phyloP scores from a whole-genome alignment of 2,797 vertebrate species.

The Enteromius mattozi region DNA sequence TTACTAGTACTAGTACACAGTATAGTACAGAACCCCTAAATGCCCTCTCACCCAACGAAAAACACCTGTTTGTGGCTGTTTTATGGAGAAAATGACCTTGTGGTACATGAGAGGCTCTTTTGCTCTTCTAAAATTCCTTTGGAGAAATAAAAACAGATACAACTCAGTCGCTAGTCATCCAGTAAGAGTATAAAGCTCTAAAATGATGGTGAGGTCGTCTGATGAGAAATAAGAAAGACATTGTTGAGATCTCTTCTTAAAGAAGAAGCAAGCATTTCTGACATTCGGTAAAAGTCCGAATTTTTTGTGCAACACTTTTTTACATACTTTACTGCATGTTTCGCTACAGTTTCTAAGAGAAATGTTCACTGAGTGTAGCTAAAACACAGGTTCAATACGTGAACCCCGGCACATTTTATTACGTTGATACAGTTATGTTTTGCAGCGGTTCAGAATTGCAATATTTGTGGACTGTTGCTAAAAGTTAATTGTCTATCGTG shows the following conservation, averaged over 20 bases:
- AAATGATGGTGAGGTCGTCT: neutral
- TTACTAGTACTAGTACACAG: conserved; percentile 69
- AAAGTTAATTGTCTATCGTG: too few relatives aligned
- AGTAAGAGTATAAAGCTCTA: neutral
- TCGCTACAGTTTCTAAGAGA: too few relatives aligned
- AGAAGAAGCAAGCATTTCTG: conserved; percentile 37
- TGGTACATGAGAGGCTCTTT: neutral
- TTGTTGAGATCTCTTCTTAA: neutral
- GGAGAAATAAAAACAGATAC: neutral
- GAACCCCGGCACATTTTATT: too few relatives aligned
- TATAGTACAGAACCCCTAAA: conserved; percentile 38
- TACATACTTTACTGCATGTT: too few relatives aligned
- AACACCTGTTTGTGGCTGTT: conserved; percentile 29
- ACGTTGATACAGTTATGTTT: too few relatives aligned
- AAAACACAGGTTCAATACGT: too few relatives aligned
- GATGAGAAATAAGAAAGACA: neutral
- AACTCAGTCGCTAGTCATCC: neutral
- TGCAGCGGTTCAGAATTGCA: too few relatives aligned
- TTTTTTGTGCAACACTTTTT: too few relatives aligned
- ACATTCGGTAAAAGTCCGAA: conserved; percentile 74
- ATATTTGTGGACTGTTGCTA: too few relatives aligned
- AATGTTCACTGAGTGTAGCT: too few relatives aligned
- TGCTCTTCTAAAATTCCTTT: neutral
- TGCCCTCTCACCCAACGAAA: neutral
- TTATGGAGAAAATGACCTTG: conserved; percentile 32